These are phyloP conservation scores for Hydrolagus colliei DNA, from an alignment of 2,797 vertebrate genomes.

Conservation along the genomic window DNA sequence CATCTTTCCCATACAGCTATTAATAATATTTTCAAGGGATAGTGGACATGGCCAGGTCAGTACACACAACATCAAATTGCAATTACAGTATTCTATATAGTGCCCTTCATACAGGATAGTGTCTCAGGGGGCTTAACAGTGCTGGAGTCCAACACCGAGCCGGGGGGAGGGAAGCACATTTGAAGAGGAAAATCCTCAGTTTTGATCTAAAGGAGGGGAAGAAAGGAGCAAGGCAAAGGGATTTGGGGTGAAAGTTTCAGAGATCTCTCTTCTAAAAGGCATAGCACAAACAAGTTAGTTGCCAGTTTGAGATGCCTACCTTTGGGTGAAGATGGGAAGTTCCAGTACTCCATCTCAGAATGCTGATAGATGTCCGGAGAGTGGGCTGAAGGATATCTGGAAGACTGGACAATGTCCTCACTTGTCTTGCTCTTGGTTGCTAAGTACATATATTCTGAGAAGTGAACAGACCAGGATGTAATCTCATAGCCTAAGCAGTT, in stretches of 20 bases:
- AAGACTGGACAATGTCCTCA: constrained; percentile 76
- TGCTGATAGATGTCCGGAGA: constrained; percentile 80
- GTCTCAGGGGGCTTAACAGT: no score
- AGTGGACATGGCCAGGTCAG: background rate
- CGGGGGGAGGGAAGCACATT: no score
- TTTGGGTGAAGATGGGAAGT: constrained; percentile 79
- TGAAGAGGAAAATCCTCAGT: no score
- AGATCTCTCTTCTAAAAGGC: no score
- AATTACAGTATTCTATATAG: no score
- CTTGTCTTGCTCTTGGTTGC: constrained; percentile 81
- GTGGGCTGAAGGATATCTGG: constrained; percentile 72
- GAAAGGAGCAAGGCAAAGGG: no score
- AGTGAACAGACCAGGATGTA: background rate
- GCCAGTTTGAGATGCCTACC: constrained; percentile 53
- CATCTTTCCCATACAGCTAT: background rate
- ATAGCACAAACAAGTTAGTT: background rate
- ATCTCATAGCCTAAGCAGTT: background rate
- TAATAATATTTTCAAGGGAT: constrained; percentile 5
- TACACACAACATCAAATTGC: no score
- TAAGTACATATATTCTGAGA: constrained; percentile 39
- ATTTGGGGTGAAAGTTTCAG: no score
- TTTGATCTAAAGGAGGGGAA: no score
- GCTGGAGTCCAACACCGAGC: no score
- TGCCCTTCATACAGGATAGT: no score
- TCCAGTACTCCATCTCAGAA: constrained; percentile 78